Conservation (phyloP, 2,888 invertebrate species). For the Drosophila mimica region DNA sequence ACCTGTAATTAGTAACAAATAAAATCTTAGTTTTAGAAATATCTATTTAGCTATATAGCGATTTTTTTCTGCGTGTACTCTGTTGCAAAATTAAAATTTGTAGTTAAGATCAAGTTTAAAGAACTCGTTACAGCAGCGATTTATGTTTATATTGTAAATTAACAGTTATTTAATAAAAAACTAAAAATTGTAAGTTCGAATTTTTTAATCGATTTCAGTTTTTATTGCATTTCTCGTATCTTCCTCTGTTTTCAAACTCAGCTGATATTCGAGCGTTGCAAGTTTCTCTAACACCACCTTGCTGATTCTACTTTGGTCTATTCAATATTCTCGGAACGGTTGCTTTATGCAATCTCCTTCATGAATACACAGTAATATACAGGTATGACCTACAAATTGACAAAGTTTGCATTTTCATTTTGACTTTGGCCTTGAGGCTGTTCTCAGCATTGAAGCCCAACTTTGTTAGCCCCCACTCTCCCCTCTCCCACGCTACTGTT, state of each 20-base stretch:
- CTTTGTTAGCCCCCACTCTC: constrained; percentile 29
- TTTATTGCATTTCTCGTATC: neutral
- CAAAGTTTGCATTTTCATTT: constrained; percentile 57
- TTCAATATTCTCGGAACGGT: neutral
- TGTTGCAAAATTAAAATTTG: neutral
- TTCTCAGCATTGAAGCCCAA: constrained; percentile 25
- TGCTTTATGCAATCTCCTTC: constrained; percentile 13
- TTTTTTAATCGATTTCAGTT: neutral
- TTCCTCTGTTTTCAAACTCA: neutral
- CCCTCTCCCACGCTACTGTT: neutral
- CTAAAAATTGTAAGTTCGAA: no score
- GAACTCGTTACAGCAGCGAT: neutral
- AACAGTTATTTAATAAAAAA: neutral
- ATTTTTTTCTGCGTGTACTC: neutral
- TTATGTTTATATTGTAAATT: neutral
- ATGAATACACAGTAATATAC: constrained; percentile 9
- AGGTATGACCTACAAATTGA: constrained; percentile 54
- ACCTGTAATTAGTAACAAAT: neutral
- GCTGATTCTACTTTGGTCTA: neutral
- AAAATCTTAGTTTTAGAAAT: neutral
- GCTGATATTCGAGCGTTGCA: neutral
- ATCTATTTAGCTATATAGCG: neutral
- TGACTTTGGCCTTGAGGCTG: constrained; percentile 15
- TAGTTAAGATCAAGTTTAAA: neutral
- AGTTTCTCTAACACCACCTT: neutral